phyloP scores from a whole-genome alignment of 2,888 invertebrate species.

The Muschampia plurimacula region DNA sequence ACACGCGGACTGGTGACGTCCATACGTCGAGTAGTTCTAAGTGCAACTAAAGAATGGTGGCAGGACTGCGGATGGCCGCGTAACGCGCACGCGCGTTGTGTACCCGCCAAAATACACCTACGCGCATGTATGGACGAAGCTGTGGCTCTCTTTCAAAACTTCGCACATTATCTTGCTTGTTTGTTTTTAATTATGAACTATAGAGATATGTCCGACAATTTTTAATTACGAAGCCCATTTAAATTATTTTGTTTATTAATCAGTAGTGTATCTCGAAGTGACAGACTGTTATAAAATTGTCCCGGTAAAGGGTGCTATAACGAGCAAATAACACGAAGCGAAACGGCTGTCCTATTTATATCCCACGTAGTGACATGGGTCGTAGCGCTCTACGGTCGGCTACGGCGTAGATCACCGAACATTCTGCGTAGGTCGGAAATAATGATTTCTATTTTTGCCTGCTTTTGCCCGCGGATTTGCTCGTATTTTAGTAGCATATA shows the following conservation, averaged over 20 bases:
- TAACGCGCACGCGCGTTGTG: constrained; percentile 72
- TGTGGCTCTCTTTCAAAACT: constrained; percentile 68
- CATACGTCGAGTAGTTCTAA: constrained; percentile 56
- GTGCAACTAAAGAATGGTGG: constrained; percentile 84
- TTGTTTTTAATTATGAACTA: constrained; percentile 45
- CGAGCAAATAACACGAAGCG: constrained; percentile 37
- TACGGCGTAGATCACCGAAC: constrained; percentile 58
- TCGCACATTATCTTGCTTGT: constrained; percentile 58
- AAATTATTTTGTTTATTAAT: background rate
- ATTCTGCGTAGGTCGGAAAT: constrained; percentile 30
- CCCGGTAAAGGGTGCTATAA: constrained; percentile 33
- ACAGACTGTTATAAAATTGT: background rate
- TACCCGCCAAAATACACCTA: constrained; percentile 84
- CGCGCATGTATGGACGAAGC: constrained; percentile 78
- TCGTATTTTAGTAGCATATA: background rate
- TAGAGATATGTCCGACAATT: constrained; percentile 1
- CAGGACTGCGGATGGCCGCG: constrained; percentile 79
- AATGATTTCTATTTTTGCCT: constrained; percentile 21
- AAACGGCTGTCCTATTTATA: constrained; percentile 47
- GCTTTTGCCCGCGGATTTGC: background rate
- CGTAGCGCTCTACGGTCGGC: constrained; percentile 55
- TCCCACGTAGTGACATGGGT: constrained; percentile 47
- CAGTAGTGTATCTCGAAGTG: background rate
- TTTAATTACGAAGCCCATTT: constrained; percentile 3
- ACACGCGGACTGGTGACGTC: constrained; percentile 57